Conservation (phyloP, 2,888 invertebrate genomes). For the Diploptera punctata region DNA sequence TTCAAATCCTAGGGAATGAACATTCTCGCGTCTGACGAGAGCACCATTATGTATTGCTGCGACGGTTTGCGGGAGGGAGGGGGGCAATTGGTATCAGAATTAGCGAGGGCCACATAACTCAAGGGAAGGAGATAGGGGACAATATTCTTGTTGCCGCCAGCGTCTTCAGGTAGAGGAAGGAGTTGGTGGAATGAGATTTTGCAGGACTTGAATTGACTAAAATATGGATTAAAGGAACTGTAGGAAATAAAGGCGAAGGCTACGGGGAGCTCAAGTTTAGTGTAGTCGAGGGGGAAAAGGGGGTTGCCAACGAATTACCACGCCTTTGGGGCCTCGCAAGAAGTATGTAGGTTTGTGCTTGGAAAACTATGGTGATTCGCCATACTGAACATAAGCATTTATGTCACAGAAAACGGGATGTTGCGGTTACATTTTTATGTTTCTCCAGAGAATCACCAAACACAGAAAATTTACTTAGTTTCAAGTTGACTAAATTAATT, state of each 20-base stretch:
- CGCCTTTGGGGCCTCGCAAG: slow-evolving; percentile 10
- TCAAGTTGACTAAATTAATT: too few relatives aligned
- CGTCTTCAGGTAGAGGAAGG: background rate
- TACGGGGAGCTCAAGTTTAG: background rate
- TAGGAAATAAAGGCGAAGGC: slow-evolving; percentile 16
- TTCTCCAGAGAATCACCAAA: too few relatives aligned
- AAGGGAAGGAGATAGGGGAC: background rate
- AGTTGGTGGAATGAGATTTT: slow-evolving; percentile 1
- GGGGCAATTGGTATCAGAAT: slow-evolving; percentile 14
- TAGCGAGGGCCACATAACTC: slow-evolving; percentile 28
- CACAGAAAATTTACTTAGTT: too few relatives aligned
- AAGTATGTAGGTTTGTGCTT: too few relatives aligned
- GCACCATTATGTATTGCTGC: slow-evolving; percentile 20
- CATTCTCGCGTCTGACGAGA: background rate
- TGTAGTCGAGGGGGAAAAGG: background rate
- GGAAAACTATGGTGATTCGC: too few relatives aligned
- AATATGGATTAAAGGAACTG: slow-evolving; percentile 28
- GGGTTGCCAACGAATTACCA: slow-evolving; percentile 23
- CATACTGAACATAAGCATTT: too few relatives aligned
- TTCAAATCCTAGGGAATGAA: background rate
- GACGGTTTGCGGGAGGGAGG: too few relatives aligned
- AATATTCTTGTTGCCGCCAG: background rate
- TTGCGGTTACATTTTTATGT: too few relatives aligned
- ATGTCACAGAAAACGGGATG: too few relatives aligned
- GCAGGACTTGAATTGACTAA: slow-evolving; percentile 20